Conservation (phyloP, 1,140 invertebrate genomes). For the Halesus radiatus region DNA sequence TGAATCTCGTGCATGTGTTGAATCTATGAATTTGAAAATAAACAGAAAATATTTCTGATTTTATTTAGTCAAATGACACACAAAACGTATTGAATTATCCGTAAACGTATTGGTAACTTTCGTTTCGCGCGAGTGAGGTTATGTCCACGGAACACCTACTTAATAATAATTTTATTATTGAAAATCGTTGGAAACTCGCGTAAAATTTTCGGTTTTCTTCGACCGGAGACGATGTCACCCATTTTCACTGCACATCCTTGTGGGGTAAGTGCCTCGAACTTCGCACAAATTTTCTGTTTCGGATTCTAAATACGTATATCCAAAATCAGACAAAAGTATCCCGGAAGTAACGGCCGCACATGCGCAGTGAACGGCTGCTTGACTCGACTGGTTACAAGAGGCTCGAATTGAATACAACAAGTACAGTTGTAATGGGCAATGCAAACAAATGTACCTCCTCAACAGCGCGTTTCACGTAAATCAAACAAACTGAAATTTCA, state of each 20-base stretch:
- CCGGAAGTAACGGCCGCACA: slow-evolving; percentile 43
- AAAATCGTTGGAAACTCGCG: slow-evolving; percentile 2
- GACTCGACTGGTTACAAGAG: slow-evolving; percentile 34
- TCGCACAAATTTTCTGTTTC: slow-evolving; percentile 27
- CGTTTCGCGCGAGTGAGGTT: slow-evolving; percentile 30
- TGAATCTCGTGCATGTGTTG: too few relatives aligned
- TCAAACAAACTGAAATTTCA: neutral
- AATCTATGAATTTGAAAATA: too few relatives aligned
- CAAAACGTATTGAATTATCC: neutral
- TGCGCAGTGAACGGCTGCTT: slow-evolving; percentile 45
- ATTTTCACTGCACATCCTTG: slow-evolving; percentile 42
- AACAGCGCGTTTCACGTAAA: neutral
- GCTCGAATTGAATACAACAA: slow-evolving; percentile 13
- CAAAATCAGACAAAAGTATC: slow-evolving; percentile 43
- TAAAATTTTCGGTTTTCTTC: neutral
- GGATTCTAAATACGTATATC: slow-evolving; percentile 42
- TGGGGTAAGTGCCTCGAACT: neutral
- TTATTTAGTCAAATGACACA: neutral
- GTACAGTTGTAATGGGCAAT: neutral
- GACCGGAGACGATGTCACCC: slow-evolving; percentile 12
- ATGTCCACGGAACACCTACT: neutral
- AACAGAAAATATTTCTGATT: too few relatives aligned
- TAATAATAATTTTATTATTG: neutral
- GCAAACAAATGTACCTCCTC: neutral
- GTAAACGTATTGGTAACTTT: neutral